Conservation (phyloP, 2,797 vertebrate genomes). For the Poliocrania exsul region DNA sequence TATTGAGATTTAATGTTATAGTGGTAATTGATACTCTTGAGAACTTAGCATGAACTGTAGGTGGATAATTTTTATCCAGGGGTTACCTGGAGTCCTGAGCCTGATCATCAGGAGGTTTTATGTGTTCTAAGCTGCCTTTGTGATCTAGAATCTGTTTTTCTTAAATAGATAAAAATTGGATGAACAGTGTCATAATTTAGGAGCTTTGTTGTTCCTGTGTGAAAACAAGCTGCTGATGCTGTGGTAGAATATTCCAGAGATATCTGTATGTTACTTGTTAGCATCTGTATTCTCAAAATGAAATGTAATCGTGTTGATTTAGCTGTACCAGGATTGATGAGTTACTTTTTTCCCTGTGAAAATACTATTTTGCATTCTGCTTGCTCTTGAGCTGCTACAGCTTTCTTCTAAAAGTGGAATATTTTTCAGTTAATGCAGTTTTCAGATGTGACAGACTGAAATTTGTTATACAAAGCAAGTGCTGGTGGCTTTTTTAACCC, state of each 20-base stretch:
- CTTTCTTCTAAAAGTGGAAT: background rate
- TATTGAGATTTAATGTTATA: background rate
- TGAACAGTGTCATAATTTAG: background rate
- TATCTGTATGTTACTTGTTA: background rate
- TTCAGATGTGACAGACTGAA: background rate
- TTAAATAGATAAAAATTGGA: background rate
- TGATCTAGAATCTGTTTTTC: background rate
- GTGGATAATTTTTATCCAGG: background rate
- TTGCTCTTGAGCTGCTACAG: background rate
- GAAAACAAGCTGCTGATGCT: background rate
- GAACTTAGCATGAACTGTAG: background rate
- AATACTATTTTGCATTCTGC: background rate
- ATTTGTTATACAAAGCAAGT: background rate
- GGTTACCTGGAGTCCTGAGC: background rate
- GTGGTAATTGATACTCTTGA: background rate
- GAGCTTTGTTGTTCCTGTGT: background rate
- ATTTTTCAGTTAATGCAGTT: background rate
- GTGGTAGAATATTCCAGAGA: background rate
- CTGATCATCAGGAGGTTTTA: rapidly evolving
- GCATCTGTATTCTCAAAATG: background rate
- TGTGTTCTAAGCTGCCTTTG: background rate
- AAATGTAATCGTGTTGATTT: background rate
- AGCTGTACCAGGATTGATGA: background rate
- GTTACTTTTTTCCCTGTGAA: background rate
- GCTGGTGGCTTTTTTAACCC: background rate